A percentile compares a stretch with the other conserved stretches of the same genome.
Conservation (phyloP, 2,888 invertebrate genomes). For the Eupeodes luniger region DNA sequence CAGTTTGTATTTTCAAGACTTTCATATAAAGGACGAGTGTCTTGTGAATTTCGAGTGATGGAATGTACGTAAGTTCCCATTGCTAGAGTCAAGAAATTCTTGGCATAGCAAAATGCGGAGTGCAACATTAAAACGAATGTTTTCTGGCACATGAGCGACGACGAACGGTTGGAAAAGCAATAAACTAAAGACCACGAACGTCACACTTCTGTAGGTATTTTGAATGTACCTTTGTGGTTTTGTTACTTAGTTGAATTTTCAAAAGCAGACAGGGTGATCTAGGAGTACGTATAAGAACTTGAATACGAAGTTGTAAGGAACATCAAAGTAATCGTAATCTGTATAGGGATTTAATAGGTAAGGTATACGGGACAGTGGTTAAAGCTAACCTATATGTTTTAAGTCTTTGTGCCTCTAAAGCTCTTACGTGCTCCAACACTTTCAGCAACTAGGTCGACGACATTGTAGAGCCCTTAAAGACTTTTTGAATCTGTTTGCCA, state of each 20-base stretch:
- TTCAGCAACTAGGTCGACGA: no score
- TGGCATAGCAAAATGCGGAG: conserved; percentile 30
- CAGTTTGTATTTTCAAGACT: conserved; percentile 12
- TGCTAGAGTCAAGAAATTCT: not conserved
- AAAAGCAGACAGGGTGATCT: not conserved
- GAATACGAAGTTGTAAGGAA: not conserved
- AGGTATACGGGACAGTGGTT: no score
- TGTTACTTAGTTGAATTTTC: not conserved
- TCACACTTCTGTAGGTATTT: not conserved
- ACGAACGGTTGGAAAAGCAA: conserved; percentile 28
- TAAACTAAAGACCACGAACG: conserved; percentile 36
- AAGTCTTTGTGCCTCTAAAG: no score
- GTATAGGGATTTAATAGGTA: no score
- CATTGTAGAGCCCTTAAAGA: no score
- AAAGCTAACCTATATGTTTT: no score
- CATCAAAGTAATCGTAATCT: no score
- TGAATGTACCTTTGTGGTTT: not conserved
- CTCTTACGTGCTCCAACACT: no score
- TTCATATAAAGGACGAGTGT: conserved; percentile 25
- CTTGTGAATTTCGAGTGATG: conserved; percentile 44
- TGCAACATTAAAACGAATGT: conserved; percentile 50
- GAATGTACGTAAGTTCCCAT: not conserved
- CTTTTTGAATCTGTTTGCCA: no score
- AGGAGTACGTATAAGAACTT: not conserved
- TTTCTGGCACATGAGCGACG: not conserved